A percentile compares a stretch with the other conserved stretches of the same genome.
phyloP scores from a whole-genome alignment of 1,140 invertebrate genomes.

The Lordiphosa collinella region DNA sequence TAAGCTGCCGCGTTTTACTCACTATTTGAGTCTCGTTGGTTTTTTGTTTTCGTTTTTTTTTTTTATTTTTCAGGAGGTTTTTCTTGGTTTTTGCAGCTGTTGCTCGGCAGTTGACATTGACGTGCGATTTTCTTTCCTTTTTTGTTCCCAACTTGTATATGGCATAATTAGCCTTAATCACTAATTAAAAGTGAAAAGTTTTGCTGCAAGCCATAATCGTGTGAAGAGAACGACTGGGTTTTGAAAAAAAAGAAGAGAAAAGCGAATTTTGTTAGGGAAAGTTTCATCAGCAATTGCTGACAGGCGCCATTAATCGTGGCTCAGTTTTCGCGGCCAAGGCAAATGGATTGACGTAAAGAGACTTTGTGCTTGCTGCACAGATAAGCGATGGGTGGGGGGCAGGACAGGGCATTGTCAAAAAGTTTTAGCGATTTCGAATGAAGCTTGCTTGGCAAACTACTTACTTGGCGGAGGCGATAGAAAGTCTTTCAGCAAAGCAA shows the following conservation, averaged over 20 bases:
- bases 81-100: constrained; percentile 2
- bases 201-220: constrained; percentile 11
- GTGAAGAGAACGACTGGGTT: background rate
- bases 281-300: constrained; percentile 13
- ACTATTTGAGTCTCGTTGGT: background rate
- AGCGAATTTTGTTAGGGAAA: background rate
- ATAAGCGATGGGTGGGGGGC: constrained; percentile 29
- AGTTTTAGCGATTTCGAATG: constrained; percentile 51
- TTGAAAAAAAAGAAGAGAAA: background rate
- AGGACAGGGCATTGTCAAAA: constrained; percentile 40
- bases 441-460: constrained; percentile 32
- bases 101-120: background rate
- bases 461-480: background rate
- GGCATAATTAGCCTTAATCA: constrained; percentile 38
- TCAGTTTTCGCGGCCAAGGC: constrained; percentile 4
- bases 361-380: constrained; percentile 36
- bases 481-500: no score
- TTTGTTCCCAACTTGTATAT: constrained; percentile 17
- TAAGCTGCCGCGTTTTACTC: constrained; percentile 47
- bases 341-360: constrained; percentile 40
- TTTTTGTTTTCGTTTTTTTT: no score
- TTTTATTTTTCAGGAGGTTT: constrained; percentile 14
- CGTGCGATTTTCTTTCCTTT: background rate
- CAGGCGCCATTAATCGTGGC: constrained; percentile 36
- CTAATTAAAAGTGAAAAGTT: constrained; percentile 32